Base-by-base conservation (phyloP, 2,888 invertebrate species). In the Pelosia muscerda region DNA sequence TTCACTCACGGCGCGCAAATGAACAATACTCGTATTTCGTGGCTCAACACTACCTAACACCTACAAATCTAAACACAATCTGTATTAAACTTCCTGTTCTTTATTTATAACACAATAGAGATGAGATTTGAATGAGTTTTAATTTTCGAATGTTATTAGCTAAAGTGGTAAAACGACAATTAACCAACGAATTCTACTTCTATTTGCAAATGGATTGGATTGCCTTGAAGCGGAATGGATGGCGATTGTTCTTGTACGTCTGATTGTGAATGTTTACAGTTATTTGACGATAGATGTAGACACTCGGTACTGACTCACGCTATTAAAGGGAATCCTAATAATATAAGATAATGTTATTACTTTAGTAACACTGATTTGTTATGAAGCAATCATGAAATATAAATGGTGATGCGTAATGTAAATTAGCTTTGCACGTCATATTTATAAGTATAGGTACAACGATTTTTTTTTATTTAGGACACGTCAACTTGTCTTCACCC, bases 181-280 rank as follows among this genome's bases (percentile, higher is more conserved):
- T 92, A 93, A 93, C 90, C 86, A 81, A 85, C 87, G 87, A 88
- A 89, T 89, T 86, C 86, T 85, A 88, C 84, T 88, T 88, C 86
- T 88, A 89, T 90, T 89, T 88, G 89, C 91, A 93, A 93, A 93
- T 93, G 93, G 93, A 93, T 93, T 92, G 92, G 92, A 89, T 92
- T 89, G 92, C 86, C 86, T 89, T 88, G 84, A 85, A 90, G 88
- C 86, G 84, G 77, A 86, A 88, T 87, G 82, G 84, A 86, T 85
- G 78, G 78, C 81, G 78, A 89, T 88, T 90, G 88, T 88, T 88
- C 87, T 86, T 85, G 78, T 74, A 68, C 71, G 82, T 78, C 81
- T 82, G 79, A 83, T 81, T 80, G 81, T 77, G 61, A 76, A 76
- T 78, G 81, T 81, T 83, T 83, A 83, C 80, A 77, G 79, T 82